Percentiles rank a stretch among this genome's conserved stretches.
These are phyloP conservation scores for Mesoligia furuncula DNA, from an alignment of 2,888 invertebrate genomes.

Conservation along the genomic window DNA sequence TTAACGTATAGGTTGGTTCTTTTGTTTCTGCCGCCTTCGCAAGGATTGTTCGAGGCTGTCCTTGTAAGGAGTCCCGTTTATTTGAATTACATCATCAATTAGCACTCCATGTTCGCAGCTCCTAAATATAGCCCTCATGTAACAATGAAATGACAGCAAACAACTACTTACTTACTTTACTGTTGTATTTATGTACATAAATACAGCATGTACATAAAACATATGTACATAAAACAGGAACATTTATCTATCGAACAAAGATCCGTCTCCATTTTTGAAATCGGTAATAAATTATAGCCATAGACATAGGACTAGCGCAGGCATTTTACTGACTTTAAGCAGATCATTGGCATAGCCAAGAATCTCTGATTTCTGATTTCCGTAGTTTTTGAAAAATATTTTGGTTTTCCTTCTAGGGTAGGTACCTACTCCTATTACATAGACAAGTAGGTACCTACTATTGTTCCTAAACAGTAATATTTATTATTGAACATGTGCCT, in stretches of 20 bases:
- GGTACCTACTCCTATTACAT: not conserved
- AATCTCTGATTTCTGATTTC: not conserved
- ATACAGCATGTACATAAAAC: too few relatives aligned
- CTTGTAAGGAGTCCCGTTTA: conserved; percentile 11
- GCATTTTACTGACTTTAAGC: not conserved
- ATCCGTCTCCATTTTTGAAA: not conserved
- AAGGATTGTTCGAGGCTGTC: not conserved
- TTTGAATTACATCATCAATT: conserved; percentile 46
- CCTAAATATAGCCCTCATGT: conserved; percentile 19
- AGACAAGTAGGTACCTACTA: not conserved
- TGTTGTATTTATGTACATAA: not conserved
- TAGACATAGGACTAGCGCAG: too few relatives aligned
- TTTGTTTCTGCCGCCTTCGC: not conserved
- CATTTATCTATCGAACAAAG: not conserved
- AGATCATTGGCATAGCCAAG: not conserved
- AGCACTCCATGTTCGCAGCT: conserved; percentile 5
- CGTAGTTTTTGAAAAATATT: not conserved
- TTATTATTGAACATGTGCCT: not conserved
- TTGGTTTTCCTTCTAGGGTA: not conserved
- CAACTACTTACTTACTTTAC: too few relatives aligned
- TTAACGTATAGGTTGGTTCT: not conserved
- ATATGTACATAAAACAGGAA: not conserved
- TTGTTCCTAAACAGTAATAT: not conserved
- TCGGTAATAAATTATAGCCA: not conserved
- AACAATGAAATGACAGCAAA: conserved; percentile 7